Base-by-base conservation (phyloP, 2,888 invertebrate species). In the Plutella xylostella region DNA sequence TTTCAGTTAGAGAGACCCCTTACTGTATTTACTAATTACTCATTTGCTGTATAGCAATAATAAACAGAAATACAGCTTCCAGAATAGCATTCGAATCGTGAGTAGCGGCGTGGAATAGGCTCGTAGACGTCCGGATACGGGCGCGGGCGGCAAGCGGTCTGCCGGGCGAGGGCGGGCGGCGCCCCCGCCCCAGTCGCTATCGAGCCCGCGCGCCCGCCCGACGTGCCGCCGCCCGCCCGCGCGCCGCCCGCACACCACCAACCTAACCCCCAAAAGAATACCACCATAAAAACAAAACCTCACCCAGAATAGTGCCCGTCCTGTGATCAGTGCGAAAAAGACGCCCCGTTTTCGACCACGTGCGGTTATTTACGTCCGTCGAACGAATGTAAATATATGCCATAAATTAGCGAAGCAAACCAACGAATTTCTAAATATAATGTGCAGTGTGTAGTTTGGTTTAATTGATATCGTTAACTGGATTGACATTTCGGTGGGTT, bases 161-260 rank as follows among this genome's bases (percentile, higher is more conserved):
- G 50, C 55, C 55, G 57, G 60, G 47, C 42, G 46, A 51, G 51
- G 49, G 47, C 47, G 44, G 42, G 42, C 47, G 45, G 46, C 55
- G 55, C 70, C 68, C 77, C 75, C 76, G 70, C 73, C 76, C 73
- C 72, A 79, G 80, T 79, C 64, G 58, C 61, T 57, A 60, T 61
- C 72, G 76, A 66, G 78, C 62, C 60, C 57, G 58, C 68, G 58
- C 48, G 53, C 62, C 51, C 62, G 65, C 62, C 64, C 55, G 64
- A 68, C 78, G 73, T 69, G 63, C 53, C 45, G 45, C 46, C 53
- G 37, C 37, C 15, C 17, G 25, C 45, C 47, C 55, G 49, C 51
- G 51, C 51, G 56, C 50, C 53, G 51, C 52, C 48, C 50, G 51
- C 42, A 47, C 50, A 55, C 55, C 51, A 56, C 58, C 58, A 58